Percentiles rank a stretch among this genome's conserved stretches.
Conservation (phyloP, 1,140 invertebrate species). For the Eubasilissa regina region DNA sequence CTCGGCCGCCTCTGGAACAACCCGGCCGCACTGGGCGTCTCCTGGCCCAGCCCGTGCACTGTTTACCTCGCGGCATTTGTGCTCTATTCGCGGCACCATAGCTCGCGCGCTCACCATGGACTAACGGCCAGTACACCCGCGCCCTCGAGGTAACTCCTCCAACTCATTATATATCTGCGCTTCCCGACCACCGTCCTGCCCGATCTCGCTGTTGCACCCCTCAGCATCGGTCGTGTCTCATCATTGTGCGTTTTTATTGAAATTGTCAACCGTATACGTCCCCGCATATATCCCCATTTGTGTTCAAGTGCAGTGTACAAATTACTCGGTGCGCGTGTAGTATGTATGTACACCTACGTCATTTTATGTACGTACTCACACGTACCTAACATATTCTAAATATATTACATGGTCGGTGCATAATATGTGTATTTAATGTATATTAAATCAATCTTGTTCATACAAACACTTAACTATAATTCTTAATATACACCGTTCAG, state of each 20-base stretch:
- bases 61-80: slow-evolving; percentile 30
- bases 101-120: slow-evolving; percentile 17
- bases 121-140: neutral
- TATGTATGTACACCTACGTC: too few relatives aligned
- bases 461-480: neutral
- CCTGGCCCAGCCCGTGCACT: slow-evolving; percentile 32
- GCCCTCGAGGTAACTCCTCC: slow-evolving; percentile 13
- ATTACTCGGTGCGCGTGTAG: neutral
- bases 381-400: too few relatives aligned
- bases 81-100: neutral
- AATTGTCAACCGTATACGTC: slow-evolving; percentile 5
- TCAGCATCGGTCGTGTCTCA: neutral
- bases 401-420: too few relatives aligned
- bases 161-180: neutral
- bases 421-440: neutral
- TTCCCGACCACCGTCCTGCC: neutral
- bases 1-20: slow-evolving; percentile 50
- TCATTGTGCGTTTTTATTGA: neutral
- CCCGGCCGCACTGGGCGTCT: slow-evolving; percentile 50
- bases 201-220: neutral
- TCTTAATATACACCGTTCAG: neutral
- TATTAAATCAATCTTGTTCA: too few relatives aligned
- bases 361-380: too few relatives aligned
- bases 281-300: neutral
- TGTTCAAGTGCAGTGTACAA: slow-evolving; percentile 7